Percentiles rank a stretch among this genome's conserved stretches.
Conservation (phyloP, 2,113 vertebrate genomes). For the Phalacrocorax aristotelis region DNA sequence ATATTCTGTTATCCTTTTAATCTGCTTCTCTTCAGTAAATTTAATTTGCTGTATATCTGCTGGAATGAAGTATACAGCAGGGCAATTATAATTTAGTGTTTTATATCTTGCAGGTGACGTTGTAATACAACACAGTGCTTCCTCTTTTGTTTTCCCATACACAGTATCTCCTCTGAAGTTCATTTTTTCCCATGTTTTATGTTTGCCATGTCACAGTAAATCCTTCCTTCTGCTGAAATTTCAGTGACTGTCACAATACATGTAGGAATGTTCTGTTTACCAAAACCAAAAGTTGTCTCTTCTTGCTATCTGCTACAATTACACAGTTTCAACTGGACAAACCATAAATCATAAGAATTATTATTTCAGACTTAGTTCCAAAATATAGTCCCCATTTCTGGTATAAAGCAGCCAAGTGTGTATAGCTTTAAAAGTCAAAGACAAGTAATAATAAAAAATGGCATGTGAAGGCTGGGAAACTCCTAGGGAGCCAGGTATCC, state of each 20-base stretch:
- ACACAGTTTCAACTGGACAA: neutral
- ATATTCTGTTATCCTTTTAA: neutral
- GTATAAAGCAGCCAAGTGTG: neutral
- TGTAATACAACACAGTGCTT: neutral
- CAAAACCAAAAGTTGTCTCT: neutral
- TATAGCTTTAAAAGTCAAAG: neutral
- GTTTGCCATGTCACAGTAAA: neutral
- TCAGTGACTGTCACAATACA: neutral
- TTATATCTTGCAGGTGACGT: neutral
- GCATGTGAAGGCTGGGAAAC: neutral
- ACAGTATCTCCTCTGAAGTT: neutral
- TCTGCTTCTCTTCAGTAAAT: neutral
- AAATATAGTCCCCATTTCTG: neutral
- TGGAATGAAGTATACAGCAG: neutral
- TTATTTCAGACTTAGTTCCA: neutral
- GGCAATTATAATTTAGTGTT: neutral
- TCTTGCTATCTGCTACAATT: neutral
- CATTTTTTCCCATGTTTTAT: neutral
- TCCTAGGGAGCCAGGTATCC: neutral
- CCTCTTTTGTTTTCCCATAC: neutral
- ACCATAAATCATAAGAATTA: neutral
- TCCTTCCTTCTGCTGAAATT: neutral
- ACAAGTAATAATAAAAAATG: neutral
- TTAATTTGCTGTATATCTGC: neutral
- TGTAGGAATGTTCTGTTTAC: neutral